phyloP scores from a whole-genome alignment of 2,888 invertebrate species.

The Melieria crassipennis region DNA sequence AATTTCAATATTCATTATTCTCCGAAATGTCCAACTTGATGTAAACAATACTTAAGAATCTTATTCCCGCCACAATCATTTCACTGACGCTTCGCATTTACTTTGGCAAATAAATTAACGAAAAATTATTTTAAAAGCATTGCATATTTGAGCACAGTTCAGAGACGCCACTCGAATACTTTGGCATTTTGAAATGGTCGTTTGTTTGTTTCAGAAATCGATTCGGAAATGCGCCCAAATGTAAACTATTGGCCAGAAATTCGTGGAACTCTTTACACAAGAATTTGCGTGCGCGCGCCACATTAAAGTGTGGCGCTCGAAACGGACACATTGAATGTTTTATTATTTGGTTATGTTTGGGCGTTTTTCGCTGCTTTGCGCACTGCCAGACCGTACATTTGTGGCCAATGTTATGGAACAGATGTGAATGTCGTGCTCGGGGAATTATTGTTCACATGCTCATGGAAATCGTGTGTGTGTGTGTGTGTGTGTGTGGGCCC shows the following conservation, averaged over 20 bases:
- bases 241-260: background rate
- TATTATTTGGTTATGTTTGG: no score
- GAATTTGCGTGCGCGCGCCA: constrained; percentile 15
- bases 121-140: background rate
- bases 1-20: no score
- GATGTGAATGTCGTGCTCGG: no score
- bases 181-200: background rate
- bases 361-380: no score
- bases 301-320: constrained; percentile 1
- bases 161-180: background rate
- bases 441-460: no score
- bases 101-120: background rate
- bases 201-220: constrained; percentile 14
- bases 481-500: background rate
- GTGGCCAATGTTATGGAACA: no score
- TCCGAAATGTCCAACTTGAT: no score
- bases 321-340: no score
- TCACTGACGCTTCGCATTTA: background rate
- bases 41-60: background rate
- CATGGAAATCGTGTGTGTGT: no score
- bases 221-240: background rate
- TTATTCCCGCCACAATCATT: background rate
- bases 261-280: background rate
- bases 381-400: no score
- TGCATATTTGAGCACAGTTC: no score